phyloP scores from a whole-genome alignment of 2,888 invertebrate genomes.

The Hedya salicella region DNA sequence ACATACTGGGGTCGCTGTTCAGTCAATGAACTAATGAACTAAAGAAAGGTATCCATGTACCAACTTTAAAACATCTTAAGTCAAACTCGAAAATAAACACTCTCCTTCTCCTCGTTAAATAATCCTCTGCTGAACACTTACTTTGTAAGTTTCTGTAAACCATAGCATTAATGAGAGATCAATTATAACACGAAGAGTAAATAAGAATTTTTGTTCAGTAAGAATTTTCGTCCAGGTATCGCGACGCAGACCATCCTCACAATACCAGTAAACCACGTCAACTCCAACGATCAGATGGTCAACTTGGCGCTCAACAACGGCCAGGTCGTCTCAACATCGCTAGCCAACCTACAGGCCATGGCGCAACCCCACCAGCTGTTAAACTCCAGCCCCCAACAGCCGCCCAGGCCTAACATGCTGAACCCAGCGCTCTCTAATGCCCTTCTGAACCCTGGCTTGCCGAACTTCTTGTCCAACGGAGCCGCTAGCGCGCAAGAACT shows the following conservation, averaged over 20 bases:
- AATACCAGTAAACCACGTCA: conserved; percentile 96
- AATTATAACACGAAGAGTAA: too few relatives aligned
- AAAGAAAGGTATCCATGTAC: too few relatives aligned
- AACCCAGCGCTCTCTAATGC: conserved; percentile 88
- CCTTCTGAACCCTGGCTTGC: conserved; percentile 88
- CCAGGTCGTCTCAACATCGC: conserved; percentile 93
- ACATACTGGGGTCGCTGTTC: too few relatives aligned
- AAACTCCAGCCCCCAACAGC: conserved; percentile 85
- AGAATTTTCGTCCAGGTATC: conserved; percentile 89
- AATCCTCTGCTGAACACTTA: too few relatives aligned
- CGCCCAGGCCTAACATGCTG: conserved; percentile 75
- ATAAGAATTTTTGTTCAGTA: too few relatives aligned
- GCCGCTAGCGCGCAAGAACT: conserved; percentile 89
- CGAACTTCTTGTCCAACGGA: conserved; percentile 90
- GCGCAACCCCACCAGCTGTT: conserved; percentile 89
- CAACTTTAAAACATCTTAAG: too few relatives aligned
- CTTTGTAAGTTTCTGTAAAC: too few relatives aligned
- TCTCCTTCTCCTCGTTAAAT: too few relatives aligned
- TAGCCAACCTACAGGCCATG: conserved; percentile 92
- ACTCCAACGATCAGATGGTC: conserved; percentile 90
- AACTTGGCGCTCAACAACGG: conserved; percentile 93
- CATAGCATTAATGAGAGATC: too few relatives aligned
- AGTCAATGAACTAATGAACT: too few relatives aligned
- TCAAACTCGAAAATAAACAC: too few relatives aligned
- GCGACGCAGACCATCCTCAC: conserved; percentile 98